Evolutionary conservation across 2,888 invertebrate species (phyloP).

Genomic region (Erebia aethiops): DNA sequence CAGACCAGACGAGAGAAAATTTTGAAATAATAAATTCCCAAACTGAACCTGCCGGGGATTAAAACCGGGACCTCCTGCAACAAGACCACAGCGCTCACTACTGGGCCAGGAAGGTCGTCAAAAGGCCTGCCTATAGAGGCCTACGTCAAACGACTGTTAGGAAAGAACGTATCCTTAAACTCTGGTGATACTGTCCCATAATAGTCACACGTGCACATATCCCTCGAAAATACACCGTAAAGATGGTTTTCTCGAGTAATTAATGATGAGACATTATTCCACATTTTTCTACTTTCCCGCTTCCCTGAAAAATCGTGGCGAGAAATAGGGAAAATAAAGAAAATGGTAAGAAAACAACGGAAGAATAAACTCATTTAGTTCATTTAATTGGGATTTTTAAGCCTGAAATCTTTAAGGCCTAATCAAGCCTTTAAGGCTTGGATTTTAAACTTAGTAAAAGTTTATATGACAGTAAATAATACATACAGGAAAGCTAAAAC

Average conservation of each 20-base stretch:
- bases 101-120: too few relatives aligned
- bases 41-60: too few relatives aligned
- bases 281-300: slow-evolving; percentile 1
- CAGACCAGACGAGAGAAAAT: too few relatives aligned
- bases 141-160: too few relatives aligned
- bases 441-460: too few relatives aligned
- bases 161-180: too few relatives aligned
- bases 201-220: slow-evolving; percentile 7
- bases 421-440: background rate
- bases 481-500: too few relatives aligned
- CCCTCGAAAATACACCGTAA: slow-evolving; percentile 7
- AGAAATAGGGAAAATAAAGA: background rate
- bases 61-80: too few relatives aligned
- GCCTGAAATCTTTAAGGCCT: background rate
- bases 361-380: background rate
- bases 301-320: background rate
- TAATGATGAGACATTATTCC: slow-evolving; percentile 16
- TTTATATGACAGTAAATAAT: too few relatives aligned
- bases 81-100: too few relatives aligned
- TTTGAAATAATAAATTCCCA: too few relatives aligned
- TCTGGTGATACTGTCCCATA: slow-evolving; percentile 4
- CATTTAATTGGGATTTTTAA: background rate
- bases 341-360: background rate
- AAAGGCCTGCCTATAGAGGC: too few relatives aligned
- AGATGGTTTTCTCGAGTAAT: slow-evolving; percentile 12